Conservation (phyloP, 35 echinoderm and acorn worm genomes). For the Heliocidaris tuberculata region DNA sequence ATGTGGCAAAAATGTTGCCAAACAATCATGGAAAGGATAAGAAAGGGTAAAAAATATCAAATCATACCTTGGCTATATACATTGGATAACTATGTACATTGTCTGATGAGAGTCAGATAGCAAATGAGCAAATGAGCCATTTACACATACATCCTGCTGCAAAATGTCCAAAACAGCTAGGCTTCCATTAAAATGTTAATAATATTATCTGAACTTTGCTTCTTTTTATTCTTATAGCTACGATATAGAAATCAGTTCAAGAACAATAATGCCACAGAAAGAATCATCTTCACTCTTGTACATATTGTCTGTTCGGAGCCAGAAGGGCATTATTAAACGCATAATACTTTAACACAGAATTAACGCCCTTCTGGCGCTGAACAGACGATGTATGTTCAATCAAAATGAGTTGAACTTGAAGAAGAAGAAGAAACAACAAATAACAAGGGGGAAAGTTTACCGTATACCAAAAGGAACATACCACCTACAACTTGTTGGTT, state of each 20-base stretch:
- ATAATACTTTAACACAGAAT: no score
- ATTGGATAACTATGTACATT: no score
- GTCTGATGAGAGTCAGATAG: no score
- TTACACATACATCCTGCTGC: no score
- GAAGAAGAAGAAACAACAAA: background rate
- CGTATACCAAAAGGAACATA: background rate
- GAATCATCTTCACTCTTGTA: background rate
- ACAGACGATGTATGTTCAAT: background rate
- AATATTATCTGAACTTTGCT: background rate
- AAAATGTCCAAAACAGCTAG: background rate
- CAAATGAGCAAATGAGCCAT: no score
- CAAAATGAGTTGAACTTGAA: background rate
- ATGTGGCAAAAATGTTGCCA: no score
- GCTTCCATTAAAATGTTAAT: background rate
- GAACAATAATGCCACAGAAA: background rate
- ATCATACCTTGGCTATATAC: no score
- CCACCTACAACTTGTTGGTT: no score
- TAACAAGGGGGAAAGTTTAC: background rate
- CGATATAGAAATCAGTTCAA: background rate
- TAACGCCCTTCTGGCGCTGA: no score
- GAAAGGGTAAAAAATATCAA: no score
- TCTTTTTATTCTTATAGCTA: background rate
- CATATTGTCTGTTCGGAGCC: background rate
- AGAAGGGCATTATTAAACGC: no score
- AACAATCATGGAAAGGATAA: no score